These are phyloP conservation scores for Sarcophaga rosellei DNA, from an alignment of 2,888 invertebrate genomes.

Conservation along the genomic window DNA sequence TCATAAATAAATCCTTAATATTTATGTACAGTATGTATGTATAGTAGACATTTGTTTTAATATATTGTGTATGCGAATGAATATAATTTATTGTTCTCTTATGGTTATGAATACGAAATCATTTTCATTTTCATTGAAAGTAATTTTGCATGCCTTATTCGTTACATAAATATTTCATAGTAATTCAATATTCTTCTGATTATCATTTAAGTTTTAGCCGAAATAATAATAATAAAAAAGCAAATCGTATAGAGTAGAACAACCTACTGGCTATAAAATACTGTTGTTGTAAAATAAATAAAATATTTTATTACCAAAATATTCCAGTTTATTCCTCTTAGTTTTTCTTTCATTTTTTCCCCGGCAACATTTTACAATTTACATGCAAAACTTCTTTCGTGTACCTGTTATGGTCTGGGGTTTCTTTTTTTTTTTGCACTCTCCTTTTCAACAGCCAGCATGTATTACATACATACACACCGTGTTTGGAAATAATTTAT, in stretches of 20 bases:
- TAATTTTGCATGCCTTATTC: background rate
- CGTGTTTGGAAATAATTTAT: constrained; percentile 55
- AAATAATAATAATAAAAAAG: background rate
- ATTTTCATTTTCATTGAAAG: constrained; percentile 9
- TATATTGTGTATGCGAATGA: background rate
- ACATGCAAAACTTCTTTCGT: constrained; percentile 5
- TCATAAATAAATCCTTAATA: too few relatives aligned
- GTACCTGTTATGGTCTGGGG: constrained; percentile 15
- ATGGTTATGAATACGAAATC: background rate
- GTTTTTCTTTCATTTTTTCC: constrained; percentile 21
- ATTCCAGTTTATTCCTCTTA: constrained; percentile 9
- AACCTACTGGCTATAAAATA: constrained; percentile 21
- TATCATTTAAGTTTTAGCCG: background rate
- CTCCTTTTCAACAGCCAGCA: too few relatives aligned
- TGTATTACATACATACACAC: constrained; percentile 38
- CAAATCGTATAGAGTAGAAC: background rate
- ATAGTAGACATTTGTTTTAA: too few relatives aligned
- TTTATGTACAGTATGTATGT: too few relatives aligned
- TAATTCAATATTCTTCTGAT: constrained; percentile 16
- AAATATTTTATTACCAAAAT: constrained; percentile 34
- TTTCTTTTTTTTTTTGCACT: background rate
- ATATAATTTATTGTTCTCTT: background rate
- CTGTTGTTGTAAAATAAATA: background rate
- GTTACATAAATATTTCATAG: background rate
- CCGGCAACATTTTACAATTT: background rate